Evolutionary conservation across 2,797 vertebrate species (phyloP), one percentile per base, ranked within the genome.

Genomic region (Phrynocephalus vlangalii): DNA sequence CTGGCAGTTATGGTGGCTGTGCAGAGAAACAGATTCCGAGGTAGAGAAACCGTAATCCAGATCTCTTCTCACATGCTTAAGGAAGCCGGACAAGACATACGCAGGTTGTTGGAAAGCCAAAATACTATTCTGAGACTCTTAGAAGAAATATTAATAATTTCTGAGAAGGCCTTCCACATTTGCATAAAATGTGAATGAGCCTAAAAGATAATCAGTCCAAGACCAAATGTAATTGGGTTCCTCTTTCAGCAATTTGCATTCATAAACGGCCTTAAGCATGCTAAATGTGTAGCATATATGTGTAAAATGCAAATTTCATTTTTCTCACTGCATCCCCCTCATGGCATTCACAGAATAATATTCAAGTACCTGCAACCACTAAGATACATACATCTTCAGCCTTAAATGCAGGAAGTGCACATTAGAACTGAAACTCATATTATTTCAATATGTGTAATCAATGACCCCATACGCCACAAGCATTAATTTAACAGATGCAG

Each of bases 251-350:
- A 48, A 20, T 56, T 33, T 60, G 30, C 6, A 22, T 38, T 38
- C 20, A 6, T 73, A 38, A 63, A 77, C 13, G 28, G 24, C 13
- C 9, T 56, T 56, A 72, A 30, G 24, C 28, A 71, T 52, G 10
- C n/a, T 70, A 67, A 71, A 70, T 44, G 60, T 63, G 70, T 33
- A 52, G 68, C 11, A 73, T 22, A 6, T 3, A 60, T 13, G 15
- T 73, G 38, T 18, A 77, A 63, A 18, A 26, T 9, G 48, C 75
- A 76, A 30, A 24, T 44, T 44, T 80, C 60, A 16, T 30, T 83
- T 82, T 70, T 60, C 73, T 77, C 38, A 68, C 16, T 77, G 48
- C 78, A 44, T 83, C 63, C 86, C 73, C 73, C 73, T 78, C 70
- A 56, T 78, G 66, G 75, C 33, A 78, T 26, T 30, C 67, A 33